Conservation (phyloP, 1,140 invertebrate genomes). For the Holotrichia oblita region DNA sequence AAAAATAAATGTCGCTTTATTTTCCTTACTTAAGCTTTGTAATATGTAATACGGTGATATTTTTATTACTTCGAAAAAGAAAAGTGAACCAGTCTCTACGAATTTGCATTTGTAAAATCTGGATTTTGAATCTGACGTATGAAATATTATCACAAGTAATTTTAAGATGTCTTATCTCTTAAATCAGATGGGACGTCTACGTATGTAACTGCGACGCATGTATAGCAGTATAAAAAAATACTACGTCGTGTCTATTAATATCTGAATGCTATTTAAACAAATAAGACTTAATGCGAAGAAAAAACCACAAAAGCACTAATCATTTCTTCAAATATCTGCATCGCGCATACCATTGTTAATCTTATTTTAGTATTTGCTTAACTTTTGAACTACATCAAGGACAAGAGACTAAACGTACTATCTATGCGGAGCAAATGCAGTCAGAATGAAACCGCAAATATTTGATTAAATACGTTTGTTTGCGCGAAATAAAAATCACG, state of each 20-base stretch:
- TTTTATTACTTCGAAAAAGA: too few relatives aligned
- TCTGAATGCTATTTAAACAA: neutral
- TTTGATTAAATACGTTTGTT: neutral
- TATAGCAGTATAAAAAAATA: constrained; percentile 14
- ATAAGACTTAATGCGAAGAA: neutral
- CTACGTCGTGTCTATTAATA: neutral
- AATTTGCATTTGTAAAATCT: too few relatives aligned
- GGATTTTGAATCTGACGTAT: too few relatives aligned
- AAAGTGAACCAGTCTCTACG: too few relatives aligned
- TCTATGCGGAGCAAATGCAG: neutral
- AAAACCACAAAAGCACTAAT: constrained; percentile 12
- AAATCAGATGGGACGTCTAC: too few relatives aligned
- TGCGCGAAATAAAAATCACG: neutral
- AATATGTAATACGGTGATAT: too few relatives aligned
- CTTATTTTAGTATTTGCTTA: constrained; percentile 1
- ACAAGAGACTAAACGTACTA: neutral
- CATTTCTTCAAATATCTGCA: neutral
- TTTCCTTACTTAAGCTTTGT: too few relatives aligned
- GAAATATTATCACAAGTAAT: too few relatives aligned
- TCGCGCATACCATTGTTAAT: neutral
- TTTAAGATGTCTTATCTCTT: too few relatives aligned
- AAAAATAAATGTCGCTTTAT: constrained; percentile 19
- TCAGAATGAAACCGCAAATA: constrained; percentile 1
- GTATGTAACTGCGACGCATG: neutral
- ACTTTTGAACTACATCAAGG: constrained; percentile 1